Evolutionary conservation across 2,113 vertebrate genomes (phyloP), one percentile per base, ranked within the genome.

Genomic region (Penelope pileata): DNA sequence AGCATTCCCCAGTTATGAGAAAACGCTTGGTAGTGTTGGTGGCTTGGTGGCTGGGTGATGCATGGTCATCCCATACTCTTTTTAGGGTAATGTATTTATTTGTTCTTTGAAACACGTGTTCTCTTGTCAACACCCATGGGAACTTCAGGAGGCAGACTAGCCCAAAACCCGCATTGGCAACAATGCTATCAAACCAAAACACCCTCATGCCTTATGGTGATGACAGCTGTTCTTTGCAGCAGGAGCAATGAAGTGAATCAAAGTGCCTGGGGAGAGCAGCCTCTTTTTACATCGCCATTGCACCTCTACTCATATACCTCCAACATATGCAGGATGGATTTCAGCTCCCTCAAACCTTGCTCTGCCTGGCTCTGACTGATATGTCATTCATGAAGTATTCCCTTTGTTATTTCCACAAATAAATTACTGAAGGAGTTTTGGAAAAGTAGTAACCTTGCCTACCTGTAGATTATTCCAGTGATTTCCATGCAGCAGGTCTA

Each of bases 101-200:
- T 90, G 22, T 58, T 58, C 45, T 9, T 26, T 23, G 27, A 45
- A 2, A 64, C 3, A 2, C 45, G 43, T 87, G 27, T 56, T 88
- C 1, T 2, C 36, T 70, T 81, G 56, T 68, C 74, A 85, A 48
- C 4, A 73, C 24, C n/a, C 26, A 13, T 7, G 19, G 24, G 17
- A 30, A 7, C 23, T 88, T 60, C 68, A 54, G 42, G 45, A 87
- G 74, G 40, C 36, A 85, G 17, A 32, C 27, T 63, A 42, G 62
- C 58, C 82, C 91, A 43, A 83, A 93, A 95, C 51, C 59, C 68
- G 62, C 43, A 59, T 77, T 73, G 60, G 76, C 87, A 92, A 70
- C 53, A 62, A 48, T 69, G 43, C n/a, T 82, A 83, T 45, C 50
- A 32, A 73, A 75, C n/a, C 83, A 95, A 70, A 74, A 60, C 16